Base-by-base conservation (phyloP, 2,113 vertebrate species). In the Elephas maximus region DNA sequence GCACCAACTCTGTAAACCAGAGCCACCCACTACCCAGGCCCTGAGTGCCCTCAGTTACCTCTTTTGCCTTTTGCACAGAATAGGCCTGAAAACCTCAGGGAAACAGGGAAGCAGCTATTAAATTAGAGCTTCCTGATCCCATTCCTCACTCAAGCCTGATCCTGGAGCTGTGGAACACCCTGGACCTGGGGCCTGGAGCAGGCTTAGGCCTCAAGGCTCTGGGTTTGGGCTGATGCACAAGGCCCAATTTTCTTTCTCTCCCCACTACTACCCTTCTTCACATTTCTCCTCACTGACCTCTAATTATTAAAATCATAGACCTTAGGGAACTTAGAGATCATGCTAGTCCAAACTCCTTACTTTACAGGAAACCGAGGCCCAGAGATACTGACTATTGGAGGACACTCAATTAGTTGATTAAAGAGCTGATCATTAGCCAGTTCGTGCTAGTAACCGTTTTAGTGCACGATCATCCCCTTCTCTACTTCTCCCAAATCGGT, bases 11-110 rank as follows among this genome's bases (percentile, higher is more conserved):
- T 74, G 33, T 65, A 57, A 65, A 23, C 15, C 11, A 48, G 33
- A 33, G 60, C 28, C 3, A 1, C 45, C n/a, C 41, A n/a, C n/a
- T 60, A 24, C n/a, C n/a, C 24, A 88, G 45, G 8, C 53, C n/a
- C 28, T 8, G 71, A 57, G 65, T 8, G 2, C 37, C 48, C 44
- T 81, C 30, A 1, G 60, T 60, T 37, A 28, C 17, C 6, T 57
- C 83, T 78, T 82, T 86, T 78, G 67, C 26, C 87, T 86, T 18
- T 80, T 53, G 28, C 9, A 63, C 60, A 79, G 93, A 92, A 45
- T 33, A 60, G 63, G 30, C 76, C 28, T 51, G 41, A 63, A 88
- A 77, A 60, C 8, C 51, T 84, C 51, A 90, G 48, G 30, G 30
- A 85, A 79, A 84, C 8, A 62, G 33, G n/a, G n/a, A 9, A 91